phyloP scores from a whole-genome alignment of 2,797 vertebrate genomes.

The Rhyacichthys aspro region DNA sequence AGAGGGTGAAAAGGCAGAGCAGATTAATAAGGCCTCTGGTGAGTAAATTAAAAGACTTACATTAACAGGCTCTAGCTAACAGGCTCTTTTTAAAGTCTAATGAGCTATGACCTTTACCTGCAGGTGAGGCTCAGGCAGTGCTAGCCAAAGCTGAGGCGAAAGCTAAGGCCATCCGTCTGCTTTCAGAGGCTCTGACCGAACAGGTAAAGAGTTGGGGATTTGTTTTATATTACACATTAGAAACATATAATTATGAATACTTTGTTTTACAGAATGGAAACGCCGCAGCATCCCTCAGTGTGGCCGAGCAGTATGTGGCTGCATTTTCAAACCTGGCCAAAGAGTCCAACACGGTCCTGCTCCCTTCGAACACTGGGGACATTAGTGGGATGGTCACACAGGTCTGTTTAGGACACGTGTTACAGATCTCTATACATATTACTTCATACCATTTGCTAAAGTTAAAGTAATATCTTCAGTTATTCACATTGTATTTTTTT shows the following conservation, averaged over 20 bases:
- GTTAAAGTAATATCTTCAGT: not conserved
- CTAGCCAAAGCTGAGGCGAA: constrained; percentile 92
- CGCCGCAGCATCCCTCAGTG: constrained; percentile 87
- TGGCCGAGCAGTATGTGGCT: constrained; percentile 92
- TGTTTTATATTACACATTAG: not conserved
- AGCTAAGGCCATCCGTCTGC: constrained; percentile 87
- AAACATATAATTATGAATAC: not conserved
- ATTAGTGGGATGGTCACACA: constrained; percentile 92
- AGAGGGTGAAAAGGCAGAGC: constrained; percentile 89
- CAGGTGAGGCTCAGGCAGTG: constrained; percentile 93
- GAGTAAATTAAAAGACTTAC: constrained; percentile 16
- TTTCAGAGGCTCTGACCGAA: constrained; percentile 86
- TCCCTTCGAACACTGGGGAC: constrained; percentile 89
- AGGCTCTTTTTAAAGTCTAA: too few species aligned
- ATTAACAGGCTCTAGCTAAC: not conserved
- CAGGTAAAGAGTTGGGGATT: constrained; percentile 76
- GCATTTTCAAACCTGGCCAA: constrained; percentile 96
- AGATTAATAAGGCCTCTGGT: constrained; percentile 94
- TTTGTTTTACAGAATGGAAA: constrained; percentile 83
- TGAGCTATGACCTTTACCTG: constrained; percentile 2
- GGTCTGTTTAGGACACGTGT: constrained; percentile 71
- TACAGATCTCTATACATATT: too few species aligned
- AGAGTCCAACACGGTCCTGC: constrained; percentile 91
- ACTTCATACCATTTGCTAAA: not conserved
- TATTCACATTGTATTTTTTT: not conserved